Percentiles rank a stretch among this genome's conserved stretches.
Evolutionary conservation across 2,888 invertebrate species (phyloP).

Genomic region (Bembecia ichneumoniformis): DNA sequence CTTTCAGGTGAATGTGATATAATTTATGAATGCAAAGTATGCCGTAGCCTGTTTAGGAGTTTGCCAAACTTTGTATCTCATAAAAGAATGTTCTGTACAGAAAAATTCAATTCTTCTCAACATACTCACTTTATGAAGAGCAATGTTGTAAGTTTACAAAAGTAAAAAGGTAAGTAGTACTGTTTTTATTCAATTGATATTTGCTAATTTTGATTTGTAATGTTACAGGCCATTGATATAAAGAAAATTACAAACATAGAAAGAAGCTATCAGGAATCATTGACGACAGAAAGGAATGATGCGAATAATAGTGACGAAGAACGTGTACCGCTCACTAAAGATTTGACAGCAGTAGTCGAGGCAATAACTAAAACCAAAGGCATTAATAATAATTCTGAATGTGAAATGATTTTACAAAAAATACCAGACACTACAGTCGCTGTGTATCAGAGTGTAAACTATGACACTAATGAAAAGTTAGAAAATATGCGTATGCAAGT

Average conservation of each 20-base stretch:
- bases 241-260: slow-evolving; percentile 63
- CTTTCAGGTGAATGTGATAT: slow-evolving; percentile 89
- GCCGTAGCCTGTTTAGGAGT: slow-evolving; percentile 88
- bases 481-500: slow-evolving; percentile 75
- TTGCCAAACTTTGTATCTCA: slow-evolving; percentile 91
- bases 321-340: slow-evolving; percentile 62
- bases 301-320: slow-evolving; percentile 23
- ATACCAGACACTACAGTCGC: slow-evolving; percentile 74
- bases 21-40: slow-evolving; percentile 90
- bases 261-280: slow-evolving; percentile 51
- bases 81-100: slow-evolving; percentile 85
- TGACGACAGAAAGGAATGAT: slow-evolving; percentile 33
- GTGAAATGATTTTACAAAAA: slow-evolving; percentile 55
- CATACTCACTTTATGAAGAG: slow-evolving; percentile 59
- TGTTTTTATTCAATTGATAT: not conserved
- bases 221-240: slow-evolving; percentile 48
- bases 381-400: slow-evolving; percentile 18
- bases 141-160: slow-evolving; percentile 47
- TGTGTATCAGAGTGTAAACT: slow-evolving; percentile 75
- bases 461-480: slow-evolving; percentile 30
- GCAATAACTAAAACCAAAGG: slow-evolving; percentile 51
- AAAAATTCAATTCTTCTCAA: slow-evolving; percentile 61
- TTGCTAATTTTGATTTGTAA: slow-evolving; percentile 2
- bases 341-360: slow-evolving; percentile 71
- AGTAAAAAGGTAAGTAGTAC: too few relatives aligned